Conservation (phyloP, 2,113 vertebrate genomes). For the Oreochromis aureus region DNA sequence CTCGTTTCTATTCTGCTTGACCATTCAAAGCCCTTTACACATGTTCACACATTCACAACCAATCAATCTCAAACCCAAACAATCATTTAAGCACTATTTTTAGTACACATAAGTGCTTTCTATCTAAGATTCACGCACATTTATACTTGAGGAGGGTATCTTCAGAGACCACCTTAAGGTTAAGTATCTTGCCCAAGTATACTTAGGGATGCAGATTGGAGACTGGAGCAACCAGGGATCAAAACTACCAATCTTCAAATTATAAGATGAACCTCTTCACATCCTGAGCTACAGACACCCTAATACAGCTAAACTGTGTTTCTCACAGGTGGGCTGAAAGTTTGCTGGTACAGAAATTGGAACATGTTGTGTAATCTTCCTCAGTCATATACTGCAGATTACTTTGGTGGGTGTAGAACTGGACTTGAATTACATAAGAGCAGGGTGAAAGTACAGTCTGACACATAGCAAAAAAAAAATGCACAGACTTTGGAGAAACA, state of each 20-base stretch:
- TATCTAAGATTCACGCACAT: not conserved
- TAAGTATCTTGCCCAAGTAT: not conserved
- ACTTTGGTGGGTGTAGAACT: constrained; percentile 61
- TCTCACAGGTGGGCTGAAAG: constrained; percentile 3
- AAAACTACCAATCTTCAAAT: not conserved
- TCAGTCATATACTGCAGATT: constrained; percentile 55
- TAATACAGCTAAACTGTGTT: not conserved
- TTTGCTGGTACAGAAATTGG: constrained; percentile 32
- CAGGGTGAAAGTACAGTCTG: not conserved
- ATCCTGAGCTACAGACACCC: not conserved
- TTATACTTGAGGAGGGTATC: not conserved
- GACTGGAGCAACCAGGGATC: not conserved
- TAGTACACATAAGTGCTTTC: not conserved
- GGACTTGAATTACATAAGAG: constrained; percentile 59
- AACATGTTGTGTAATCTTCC: constrained; percentile 59
- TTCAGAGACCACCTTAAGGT: not conserved
- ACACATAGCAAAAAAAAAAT: not conserved
- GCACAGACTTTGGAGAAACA: not conserved
- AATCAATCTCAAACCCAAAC: not conserved
- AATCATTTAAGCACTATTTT: not conserved
- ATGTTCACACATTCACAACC: not conserved
- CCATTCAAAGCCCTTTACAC: not conserved
- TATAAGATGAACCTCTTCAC: not conserved
- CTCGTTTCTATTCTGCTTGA: not conserved
- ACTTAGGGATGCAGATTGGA: not conserved